Base-by-base conservation (phyloP, 2,888 invertebrate genomes). In the Zhuqinia jingwanae region DNA sequence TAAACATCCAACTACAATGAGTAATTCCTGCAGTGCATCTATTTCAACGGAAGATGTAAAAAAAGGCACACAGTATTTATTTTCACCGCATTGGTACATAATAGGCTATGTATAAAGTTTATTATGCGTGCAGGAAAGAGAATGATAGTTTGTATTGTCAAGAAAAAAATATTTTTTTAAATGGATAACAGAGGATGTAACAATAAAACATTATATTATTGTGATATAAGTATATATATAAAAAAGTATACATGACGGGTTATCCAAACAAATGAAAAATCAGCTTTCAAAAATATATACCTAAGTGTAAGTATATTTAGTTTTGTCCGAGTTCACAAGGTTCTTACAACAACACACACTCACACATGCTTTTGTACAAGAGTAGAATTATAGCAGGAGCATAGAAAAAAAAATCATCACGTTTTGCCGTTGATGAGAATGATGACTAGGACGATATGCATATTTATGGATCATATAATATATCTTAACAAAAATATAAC, bases 361-460 rank as follows among this genome's bases (percentile, higher is more conserved):
- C 15, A n/a, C 50, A 50, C 15, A 50, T 50, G 2, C 2, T 15
- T 11, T 15, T 30, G 30, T 25, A 13, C 27, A 27, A 27, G 30
- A 60, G 30, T 25, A 60, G 27, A 60, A 60, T 60, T 60, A 30
- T n/a, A 30, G 25, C 27, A 8, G 27, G 15, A 30, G 5, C 36
- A 13, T 27, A 60, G 27, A 60, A 30, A 60, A 15, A 60, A 60
- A 60, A 58, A 25, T 58, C 25, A 25, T 58, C 22, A 58, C 25
- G n/a, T 25, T 25, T 58, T 60, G 60, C 22, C 25, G 58, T 27
- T 36, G 25, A 17, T 60, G 27, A 60, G 2, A 11, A 60, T 30
- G 60, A 27, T 60, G 60, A 60, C 60, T 60, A 15, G 60, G 60
- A 60, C 27, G 30, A 30, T 30, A 60, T 27, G 60, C 60, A 60